Evolutionary conservation across 2,797 vertebrate species (phyloP).

Genomic region (Chiroxiphia lanceolata): DNA sequence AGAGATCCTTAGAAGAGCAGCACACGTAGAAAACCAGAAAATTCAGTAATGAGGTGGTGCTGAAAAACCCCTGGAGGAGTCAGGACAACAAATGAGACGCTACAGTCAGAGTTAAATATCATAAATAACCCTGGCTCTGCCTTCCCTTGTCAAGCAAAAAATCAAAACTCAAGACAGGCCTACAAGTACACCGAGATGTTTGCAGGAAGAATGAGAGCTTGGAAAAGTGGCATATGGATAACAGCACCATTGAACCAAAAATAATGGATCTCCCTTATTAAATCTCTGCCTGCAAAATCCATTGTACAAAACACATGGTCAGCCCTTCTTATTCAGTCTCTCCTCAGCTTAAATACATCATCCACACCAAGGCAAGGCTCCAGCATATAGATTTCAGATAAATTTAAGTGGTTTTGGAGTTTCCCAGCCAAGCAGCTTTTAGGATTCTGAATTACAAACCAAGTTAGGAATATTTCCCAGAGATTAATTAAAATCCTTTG

Average conservation of each 20-base stretch:
- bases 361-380: not conserved
- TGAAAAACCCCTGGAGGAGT: not conserved
- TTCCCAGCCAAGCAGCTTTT: not conserved
- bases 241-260: not conserved
- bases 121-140: not conserved
- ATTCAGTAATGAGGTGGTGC: not conserved
- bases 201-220: not conserved
- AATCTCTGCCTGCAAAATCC: not conserved
- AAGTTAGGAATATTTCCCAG: not conserved
- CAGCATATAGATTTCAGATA: not conserved
- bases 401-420: not conserved
- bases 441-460: not conserved
- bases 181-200: not conserved
- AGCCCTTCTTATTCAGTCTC: not conserved
- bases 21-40: not conserved
- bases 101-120: not conserved
- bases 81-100: not conserved
- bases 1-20: not conserved
- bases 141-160: not conserved
- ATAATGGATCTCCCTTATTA: not conserved
- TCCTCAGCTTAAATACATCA: not conserved
- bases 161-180: not conserved
- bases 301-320: not conserved
- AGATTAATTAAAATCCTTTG: not conserved
- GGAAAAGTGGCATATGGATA: not conserved